Conservation (phyloP, 2,797 vertebrate species). For the Paratrypauchen microcephalus region DNA sequence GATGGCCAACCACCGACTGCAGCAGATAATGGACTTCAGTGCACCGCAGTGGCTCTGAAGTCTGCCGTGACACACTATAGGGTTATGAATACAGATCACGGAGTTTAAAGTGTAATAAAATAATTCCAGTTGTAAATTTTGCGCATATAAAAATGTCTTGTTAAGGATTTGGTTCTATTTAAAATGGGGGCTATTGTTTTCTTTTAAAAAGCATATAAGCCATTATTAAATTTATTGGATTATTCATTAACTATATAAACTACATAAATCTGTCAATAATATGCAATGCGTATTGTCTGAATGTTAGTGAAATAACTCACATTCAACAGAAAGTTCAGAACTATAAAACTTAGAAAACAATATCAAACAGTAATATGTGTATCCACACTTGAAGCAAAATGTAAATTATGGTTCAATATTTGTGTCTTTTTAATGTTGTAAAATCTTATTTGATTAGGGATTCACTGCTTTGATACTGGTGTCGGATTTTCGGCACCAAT, state of each 20-base stretch:
- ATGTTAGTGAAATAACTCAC: background rate
- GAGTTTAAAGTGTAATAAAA: conserved; percentile 1
- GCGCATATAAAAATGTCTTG: background rate
- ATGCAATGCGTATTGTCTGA: background rate
- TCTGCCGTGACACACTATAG: background rate
- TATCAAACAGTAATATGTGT: too few relatives aligned
- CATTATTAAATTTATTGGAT: background rate
- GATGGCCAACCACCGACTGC: conserved; percentile 25
- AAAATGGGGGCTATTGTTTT: background rate
- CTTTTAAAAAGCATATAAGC: background rate
- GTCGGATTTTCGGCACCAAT: too few relatives aligned
- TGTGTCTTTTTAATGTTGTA: background rate
- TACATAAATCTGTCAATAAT: background rate
- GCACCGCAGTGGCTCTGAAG: conserved; percentile 2
- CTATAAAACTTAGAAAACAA: too few relatives aligned
- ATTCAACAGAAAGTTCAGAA: background rate
- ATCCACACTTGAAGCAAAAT: background rate
- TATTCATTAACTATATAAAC: background rate
- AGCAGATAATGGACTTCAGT: conserved; percentile 21
- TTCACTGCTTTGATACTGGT: too few relatives aligned
- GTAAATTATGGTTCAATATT: background rate
- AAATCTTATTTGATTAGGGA: background rate
- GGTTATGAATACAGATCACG: conserved; percentile 2
- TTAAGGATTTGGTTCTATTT: background rate
- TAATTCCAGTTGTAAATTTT: background rate